Evolutionary conservation across 2,888 invertebrate species (phyloP).

Genomic region (Ophion ellenae): DNA sequence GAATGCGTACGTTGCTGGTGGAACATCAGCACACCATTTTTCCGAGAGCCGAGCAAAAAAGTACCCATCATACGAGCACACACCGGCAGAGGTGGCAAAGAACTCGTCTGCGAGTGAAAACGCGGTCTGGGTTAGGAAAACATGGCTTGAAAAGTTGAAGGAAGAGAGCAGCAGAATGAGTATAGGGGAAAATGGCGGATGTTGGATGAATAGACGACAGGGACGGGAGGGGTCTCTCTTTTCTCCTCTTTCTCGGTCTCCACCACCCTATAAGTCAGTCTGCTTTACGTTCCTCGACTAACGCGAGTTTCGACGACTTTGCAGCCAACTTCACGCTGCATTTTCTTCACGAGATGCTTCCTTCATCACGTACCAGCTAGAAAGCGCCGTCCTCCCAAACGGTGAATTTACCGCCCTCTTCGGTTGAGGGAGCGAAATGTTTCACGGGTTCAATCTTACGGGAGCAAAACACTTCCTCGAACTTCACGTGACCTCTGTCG

Average conservation of each 20-base stretch:
- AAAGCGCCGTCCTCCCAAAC: slow-evolving; percentile 16
- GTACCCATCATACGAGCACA: slow-evolving; percentile 12
- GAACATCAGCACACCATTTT: slow-evolving; percentile 47
- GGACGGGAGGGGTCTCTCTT: background rate
- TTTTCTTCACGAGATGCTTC: slow-evolving; percentile 60
- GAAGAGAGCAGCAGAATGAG: slow-evolving; percentile 45
- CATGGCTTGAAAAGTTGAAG: slow-evolving; percentile 19
- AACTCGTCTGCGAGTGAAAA: slow-evolving; percentile 3
- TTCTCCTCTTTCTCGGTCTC: slow-evolving; percentile 30
- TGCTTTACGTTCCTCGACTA: slow-evolving; percentile 67
- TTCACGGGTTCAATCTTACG: slow-evolving; percentile 48
- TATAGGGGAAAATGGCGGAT: slow-evolving; percentile 41
- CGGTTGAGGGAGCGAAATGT: slow-evolving; percentile 43
- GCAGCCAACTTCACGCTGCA: slow-evolving; percentile 66
- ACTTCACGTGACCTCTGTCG: slow-evolving; percentile 49
- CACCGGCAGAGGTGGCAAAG: background rate
- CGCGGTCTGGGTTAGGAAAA: background rate
- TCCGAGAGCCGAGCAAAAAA: slow-evolving; percentile 26
- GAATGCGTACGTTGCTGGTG: slow-evolving; percentile 28
- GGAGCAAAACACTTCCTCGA: slow-evolving; percentile 26
- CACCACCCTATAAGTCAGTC: slow-evolving; percentile 55
- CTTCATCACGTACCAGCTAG: slow-evolving; percentile 62
- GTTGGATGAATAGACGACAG: slow-evolving; percentile 54
- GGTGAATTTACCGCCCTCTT: slow-evolving; percentile 52
- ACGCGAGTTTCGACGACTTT: slow-evolving; percentile 68